Evolutionary conservation across 2,113 vertebrate genomes (phyloP), one percentile per base, ranked within the genome.

Genomic region (Brevimyrus niger): DNA sequence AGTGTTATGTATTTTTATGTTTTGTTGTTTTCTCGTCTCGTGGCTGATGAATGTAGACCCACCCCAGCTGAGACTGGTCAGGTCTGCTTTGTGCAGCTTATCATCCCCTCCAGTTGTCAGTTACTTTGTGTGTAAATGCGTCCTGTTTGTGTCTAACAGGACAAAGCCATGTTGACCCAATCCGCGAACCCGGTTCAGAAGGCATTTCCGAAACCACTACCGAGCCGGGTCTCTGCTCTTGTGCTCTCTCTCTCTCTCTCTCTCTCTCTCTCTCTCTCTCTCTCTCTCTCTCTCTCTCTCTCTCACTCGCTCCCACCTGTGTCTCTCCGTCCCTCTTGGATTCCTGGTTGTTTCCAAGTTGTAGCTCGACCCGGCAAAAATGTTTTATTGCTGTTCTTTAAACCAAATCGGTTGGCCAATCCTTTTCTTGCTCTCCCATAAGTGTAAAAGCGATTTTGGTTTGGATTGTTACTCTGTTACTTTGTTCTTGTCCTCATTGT

Each of bases 21-120:
- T 84, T 84, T 83, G 5, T 53, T 69, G 73, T 42, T 38, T 19
- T 69, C 13, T 38, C 1, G 15, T 38, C 13, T 42, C n/a, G 73
- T 80, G 96, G 96, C 96, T 98, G 96, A 98, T 98, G 98, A 98
- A 98, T 99, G 97, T 99, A 98, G 98, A 97, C 94, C 95, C 96
- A 96, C 95, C 95, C 94, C 94, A 95, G 95, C 95, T 96, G 96
- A 95, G 95, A 94, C 94, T 96, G 96, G 94, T 93, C 94, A 11
- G 85, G 93, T 93, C 94, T 95, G 95, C 93, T 93, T 92, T 93
- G 95, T 95, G 94, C 92, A 93, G 93, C 89, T 88, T 92, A 92
- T 92, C 91, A 92, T 93, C 93, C 89, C 92, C 89, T 89, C 85
- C 13, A 69, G 27, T 2, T 44, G 55, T 50, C 73, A 8, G 73